A percentile compares a stretch with the other conserved stretches of the same genome.
These are phyloP conservation scores for Atrina japonica DNA, from an alignment of 2,888 invertebrate species.

Conservation along the genomic window DNA sequence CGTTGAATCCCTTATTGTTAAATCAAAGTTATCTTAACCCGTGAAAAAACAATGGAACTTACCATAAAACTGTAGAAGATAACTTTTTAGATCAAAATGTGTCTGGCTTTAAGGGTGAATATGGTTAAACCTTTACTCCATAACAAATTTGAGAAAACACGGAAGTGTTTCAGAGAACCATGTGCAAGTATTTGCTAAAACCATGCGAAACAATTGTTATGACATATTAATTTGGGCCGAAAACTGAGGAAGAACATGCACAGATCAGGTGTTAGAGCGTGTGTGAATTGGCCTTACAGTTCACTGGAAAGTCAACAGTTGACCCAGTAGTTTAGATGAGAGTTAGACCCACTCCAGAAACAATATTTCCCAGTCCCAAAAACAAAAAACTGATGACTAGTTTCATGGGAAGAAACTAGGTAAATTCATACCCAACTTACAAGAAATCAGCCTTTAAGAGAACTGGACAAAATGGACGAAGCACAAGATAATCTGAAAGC, in stretches of 20 bases:
- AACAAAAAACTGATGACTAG: conserved; percentile 45
- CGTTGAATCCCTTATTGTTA: no score
- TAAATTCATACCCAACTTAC: conserved; percentile 46
- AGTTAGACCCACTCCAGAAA: conserved; percentile 45
- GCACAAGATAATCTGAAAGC: conserved; percentile 2
- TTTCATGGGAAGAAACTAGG: conserved; percentile 53
- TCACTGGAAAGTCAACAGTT: conserved; percentile 26
- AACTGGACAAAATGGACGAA: conserved; percentile 33
- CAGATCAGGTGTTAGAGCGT: conserved; percentile 28
- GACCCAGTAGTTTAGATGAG: conserved; percentile 50
- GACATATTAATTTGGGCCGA: conserved; percentile 43
- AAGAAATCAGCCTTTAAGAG: conserved; percentile 25
- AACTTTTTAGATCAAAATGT: no score
- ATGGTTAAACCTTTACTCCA: no score
- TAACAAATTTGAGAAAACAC: conserved; percentile 19
- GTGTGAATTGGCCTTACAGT: conserved; percentile 24
- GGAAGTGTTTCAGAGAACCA: conserved; percentile 44
- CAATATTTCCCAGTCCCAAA: conserved; percentile 37
- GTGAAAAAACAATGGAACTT: no score
- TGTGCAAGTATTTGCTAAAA: conserved; percentile 35
- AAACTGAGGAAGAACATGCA: conserved; percentile 35
- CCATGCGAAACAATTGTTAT: conserved; percentile 37
- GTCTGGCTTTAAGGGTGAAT: no score
- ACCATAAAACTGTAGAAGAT: no score
- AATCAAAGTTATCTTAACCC: no score